A percentile compares a stretch with the other conserved stretches of the same genome.
Conservation (phyloP, 2,113 vertebrate species). For the Phoxinus phoxinus region DNA sequence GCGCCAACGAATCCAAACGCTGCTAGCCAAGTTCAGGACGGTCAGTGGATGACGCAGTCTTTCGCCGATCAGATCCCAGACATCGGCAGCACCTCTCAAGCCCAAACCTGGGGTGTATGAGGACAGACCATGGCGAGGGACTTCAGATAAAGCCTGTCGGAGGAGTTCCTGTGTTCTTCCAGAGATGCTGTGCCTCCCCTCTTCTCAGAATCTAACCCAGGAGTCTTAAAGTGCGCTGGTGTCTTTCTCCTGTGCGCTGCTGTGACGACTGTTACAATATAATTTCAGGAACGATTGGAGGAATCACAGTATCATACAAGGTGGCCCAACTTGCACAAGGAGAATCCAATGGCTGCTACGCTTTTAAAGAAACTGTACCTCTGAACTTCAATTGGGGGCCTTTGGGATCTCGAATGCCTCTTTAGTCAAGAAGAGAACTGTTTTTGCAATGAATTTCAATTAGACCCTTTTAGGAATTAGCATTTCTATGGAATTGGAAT, state of each 20-base stretch:
- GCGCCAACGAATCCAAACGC: conserved; percentile 60
- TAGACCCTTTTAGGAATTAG: conserved; percentile 66
- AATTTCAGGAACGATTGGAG: conserved; percentile 29
- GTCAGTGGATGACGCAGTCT: conserved; percentile 86
- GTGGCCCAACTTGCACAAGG: conserved; percentile 40
- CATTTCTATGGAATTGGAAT: conserved; percentile 58
- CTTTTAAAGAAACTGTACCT: conserved; percentile 51
- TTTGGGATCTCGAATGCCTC: conserved; percentile 29
- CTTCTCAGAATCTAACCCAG: conserved; percentile 21
- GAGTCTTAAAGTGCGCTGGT: conserved; percentile 43
- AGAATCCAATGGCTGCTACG: conserved; percentile 47
- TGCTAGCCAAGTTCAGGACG: conserved; percentile 77
- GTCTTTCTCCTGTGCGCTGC: conserved; percentile 31
- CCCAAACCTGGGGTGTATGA: conserved; percentile 46
- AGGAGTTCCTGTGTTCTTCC: conserved; percentile 28
- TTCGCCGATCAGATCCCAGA: conserved; percentile 86
- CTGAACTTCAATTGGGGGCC: conserved; percentile 52
- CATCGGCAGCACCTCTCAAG: conserved; percentile 62
- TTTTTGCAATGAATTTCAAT: conserved; percentile 56
- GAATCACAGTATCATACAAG: not conserved
- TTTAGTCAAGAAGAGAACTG: conserved; percentile 47
- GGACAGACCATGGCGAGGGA: not conserved
- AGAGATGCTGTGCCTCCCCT: conserved; percentile 46
- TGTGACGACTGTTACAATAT: conserved; percentile 43
- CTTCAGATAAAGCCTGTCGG: conserved; percentile 25